phyloP scores from a whole-genome alignment of 2,888 invertebrate species.

The Schizotus pectinicornis region DNA sequence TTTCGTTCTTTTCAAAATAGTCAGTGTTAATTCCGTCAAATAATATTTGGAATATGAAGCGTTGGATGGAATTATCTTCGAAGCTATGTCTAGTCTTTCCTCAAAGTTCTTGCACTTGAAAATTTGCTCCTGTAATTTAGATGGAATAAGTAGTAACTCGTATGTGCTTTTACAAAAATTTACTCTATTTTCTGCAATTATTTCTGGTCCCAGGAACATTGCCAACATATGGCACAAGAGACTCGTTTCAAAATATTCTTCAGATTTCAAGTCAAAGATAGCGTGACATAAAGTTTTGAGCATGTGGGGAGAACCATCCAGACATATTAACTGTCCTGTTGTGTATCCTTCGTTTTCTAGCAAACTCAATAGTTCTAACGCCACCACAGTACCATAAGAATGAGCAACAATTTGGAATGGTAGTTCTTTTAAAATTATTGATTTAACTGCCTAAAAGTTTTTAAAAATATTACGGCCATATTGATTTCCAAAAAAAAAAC shows the following conservation, averaged over 20 bases:
- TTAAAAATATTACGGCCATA: no score
- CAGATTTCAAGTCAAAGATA: slow-evolving; percentile 58
- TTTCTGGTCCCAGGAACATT: background rate
- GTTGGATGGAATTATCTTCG: no score
- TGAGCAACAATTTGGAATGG: slow-evolving; percentile 82
- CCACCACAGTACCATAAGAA: slow-evolving; percentile 83
- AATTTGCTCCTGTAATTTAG: no score
- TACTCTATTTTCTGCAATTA: slow-evolving; percentile 3
- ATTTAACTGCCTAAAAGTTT: slow-evolving; percentile 58
- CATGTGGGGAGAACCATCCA: slow-evolving; percentile 81
- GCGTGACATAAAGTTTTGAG: slow-evolving; percentile 62
- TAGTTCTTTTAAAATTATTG: slow-evolving; percentile 61
- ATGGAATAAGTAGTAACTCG: no score
- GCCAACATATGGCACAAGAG: slow-evolving; percentile 57
- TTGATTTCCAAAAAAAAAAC: no score
- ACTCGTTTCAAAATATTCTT: slow-evolving; percentile 63
- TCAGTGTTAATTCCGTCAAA: no score
- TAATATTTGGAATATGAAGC: no score
- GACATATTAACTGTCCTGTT: slow-evolving; percentile 71
- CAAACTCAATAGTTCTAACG: slow-evolving; percentile 75
- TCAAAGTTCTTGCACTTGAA: no score
- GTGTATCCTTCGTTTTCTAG: slow-evolving; percentile 71
- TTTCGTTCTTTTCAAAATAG: no score
- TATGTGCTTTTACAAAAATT: background rate
- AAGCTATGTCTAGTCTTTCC: no score